Percentiles rank a stretch among this genome's conserved stretches.
These are phyloP conservation scores for Apeira syringaria DNA, from an alignment of 2,888 invertebrate species.

Conservation along the genomic window DNA sequence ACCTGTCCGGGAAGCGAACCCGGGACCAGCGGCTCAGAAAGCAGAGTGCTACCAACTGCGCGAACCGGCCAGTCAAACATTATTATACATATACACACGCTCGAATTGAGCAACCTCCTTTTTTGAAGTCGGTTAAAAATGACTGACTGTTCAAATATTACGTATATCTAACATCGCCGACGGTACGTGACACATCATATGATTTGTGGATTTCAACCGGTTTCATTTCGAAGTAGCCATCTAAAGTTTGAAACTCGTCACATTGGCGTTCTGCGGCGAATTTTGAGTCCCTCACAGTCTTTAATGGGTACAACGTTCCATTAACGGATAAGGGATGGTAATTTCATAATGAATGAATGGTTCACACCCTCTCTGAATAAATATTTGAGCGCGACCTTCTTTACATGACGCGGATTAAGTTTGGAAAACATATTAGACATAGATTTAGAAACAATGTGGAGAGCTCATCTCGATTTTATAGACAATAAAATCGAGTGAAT, in stretches of 20 bases:
- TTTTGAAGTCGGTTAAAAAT: too few relatives aligned
- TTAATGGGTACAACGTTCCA: constrained; percentile 41
- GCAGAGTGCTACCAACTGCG: too few relatives aligned
- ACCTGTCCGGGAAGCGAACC: too few relatives aligned
- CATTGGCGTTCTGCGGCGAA: constrained; percentile 18
- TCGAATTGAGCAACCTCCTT: too few relatives aligned
- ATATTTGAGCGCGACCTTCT: constrained; percentile 14
- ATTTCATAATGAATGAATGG: constrained; percentile 34
- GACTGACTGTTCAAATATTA: neutral
- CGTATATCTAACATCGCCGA: neutral
- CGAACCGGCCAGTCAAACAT: too few relatives aligned
- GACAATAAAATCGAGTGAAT: constrained; percentile 8
- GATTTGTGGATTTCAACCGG: constrained; percentile 48
- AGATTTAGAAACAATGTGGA: neutral
- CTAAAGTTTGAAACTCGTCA: constrained; percentile 33
- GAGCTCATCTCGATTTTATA: constrained; percentile 10
- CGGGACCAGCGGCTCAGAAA: too few relatives aligned
- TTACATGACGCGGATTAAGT: constrained; percentile 2
- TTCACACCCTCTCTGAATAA: constrained; percentile 31
- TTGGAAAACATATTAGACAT: neutral
- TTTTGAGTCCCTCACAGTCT: constrained; percentile 27
- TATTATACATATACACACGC: too few relatives aligned
- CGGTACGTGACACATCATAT: constrained; percentile 50
- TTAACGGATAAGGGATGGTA: constrained; percentile 36
- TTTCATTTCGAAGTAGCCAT: constrained; percentile 41